phyloP scores from a whole-genome alignment of 2,888 invertebrate species.

The Leucania comma region DNA sequence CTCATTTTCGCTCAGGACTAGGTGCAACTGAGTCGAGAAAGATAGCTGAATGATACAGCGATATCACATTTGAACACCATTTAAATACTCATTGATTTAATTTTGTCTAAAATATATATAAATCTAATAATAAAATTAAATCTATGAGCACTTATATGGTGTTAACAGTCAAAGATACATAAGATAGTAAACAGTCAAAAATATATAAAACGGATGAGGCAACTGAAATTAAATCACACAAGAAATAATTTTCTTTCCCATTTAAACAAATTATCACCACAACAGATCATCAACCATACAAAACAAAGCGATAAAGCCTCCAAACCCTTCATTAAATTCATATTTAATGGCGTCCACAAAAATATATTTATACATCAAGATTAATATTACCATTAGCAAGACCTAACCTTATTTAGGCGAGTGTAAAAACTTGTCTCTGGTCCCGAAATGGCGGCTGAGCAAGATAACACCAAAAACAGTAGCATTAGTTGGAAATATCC shows the following conservation, averaged over 20 bases:
- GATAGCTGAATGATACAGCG: not conserved
- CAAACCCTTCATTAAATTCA: constrained; percentile 58
- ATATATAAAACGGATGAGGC: not conserved
- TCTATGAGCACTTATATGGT: too few species aligned
- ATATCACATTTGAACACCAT: not conserved
- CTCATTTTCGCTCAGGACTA: constrained; percentile 10
- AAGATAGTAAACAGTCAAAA: not conserved
- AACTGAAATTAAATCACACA: not conserved
- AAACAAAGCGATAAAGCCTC: constrained; percentile 44
- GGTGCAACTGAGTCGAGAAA: not conserved
- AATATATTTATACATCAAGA: constrained; percentile 77
- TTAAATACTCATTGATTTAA: not conserved
- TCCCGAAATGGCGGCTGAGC: constrained; percentile 74
- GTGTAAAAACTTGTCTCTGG: constrained; percentile 76
- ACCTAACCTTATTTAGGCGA: constrained; percentile 73
- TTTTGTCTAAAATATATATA: too few species aligned
- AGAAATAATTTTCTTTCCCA: constrained; percentile 6
- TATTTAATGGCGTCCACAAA: constrained; percentile 57
- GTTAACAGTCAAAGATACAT: too few species aligned
- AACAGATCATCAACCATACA: constrained; percentile 31
- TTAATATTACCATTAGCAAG: constrained; percentile 81
- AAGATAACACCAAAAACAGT: constrained; percentile 75
- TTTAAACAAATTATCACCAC: constrained; percentile 22
- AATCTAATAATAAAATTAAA: too few species aligned
- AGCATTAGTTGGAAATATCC: constrained; percentile 75